Base-by-base conservation (phyloP, 1,140 invertebrate genomes). In the Euglossa dilemma region DNA sequence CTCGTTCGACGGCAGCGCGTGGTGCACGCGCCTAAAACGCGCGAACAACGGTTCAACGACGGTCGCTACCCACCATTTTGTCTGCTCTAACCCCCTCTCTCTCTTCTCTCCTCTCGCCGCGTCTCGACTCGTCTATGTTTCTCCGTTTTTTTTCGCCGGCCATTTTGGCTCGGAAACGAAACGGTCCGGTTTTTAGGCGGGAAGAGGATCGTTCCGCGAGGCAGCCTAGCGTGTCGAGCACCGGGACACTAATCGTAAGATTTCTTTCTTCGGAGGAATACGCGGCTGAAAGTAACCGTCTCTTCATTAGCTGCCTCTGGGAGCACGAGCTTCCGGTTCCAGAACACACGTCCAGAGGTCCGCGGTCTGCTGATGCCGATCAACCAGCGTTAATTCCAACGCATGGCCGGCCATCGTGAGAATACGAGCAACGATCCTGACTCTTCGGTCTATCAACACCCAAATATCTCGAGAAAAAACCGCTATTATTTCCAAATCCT, bases 11-110 rank as follows among this genome's bases (percentile, higher is more conserved):
- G 43, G 16, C 54, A 52, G 43, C 56, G 59, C 74, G 25, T 43
- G 36, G 6, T 52, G 45, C 69, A 52, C 59, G 45, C 73, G 76
- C 67, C 69, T 69, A 76, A 83, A 83, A 78, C 67, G 61, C 73
- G 43, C 66, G 61, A 76, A 61, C 66, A 66, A 77, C 84, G 79
- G 56, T 75, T 73, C 67, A 9, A 64, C 36, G 8, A 67, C 23
- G 20, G 9, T 54, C 74, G 36, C 9, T 47, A 28, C 74, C 74
- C 23, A 20, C 18, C 25, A 28, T 28, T 54, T 71, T 52, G n/a
- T 36, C 36, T 36, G 36, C 36, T 71, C n/a, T 3, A n/a, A n/a
- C n/a, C n/a, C n/a, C 23, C n/a, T 54, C 18, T 25, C 14, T 8
- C 11, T 16, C 36, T 8, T 47, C 28, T 52, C 36, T 36, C 36